Percentiles rank a stretch among this genome's conserved stretches.
Conservation (phyloP, 1,140 invertebrate species). For the Diploscapter pachys region DNA sequence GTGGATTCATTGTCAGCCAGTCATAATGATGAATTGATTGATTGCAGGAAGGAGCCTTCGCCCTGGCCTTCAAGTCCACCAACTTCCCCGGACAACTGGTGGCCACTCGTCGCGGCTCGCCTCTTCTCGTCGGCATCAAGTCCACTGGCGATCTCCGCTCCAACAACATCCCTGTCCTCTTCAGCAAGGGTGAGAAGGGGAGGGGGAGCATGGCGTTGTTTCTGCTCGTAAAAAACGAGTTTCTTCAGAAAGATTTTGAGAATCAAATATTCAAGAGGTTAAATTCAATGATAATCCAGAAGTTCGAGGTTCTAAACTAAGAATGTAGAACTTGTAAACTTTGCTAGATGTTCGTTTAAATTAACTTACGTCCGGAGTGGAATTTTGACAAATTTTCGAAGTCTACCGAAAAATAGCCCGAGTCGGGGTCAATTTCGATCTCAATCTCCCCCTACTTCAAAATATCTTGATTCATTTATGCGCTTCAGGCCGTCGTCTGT, state of each 20-base stretch:
- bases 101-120: slow-evolving; percentile 88
- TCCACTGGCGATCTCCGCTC: slow-evolving; percentile 84
- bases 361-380: slow-evolving; percentile 47
- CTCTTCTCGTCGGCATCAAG: slow-evolving; percentile 93
- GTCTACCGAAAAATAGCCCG: slow-evolving; percentile 2
- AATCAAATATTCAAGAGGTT: slow-evolving; percentile 33
- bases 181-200: slow-evolving; percentile 77
- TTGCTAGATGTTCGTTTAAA: background rate
- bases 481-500: no score
- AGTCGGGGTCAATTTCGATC: background rate
- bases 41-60: slow-evolving; percentile 92
- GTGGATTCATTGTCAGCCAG: no score
- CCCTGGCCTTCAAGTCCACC: slow-evolving; percentile 90
- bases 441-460: no score
- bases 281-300: background rate
- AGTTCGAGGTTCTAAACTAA: background rate
- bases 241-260: no score
- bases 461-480: no score
- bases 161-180: slow-evolving; percentile 95
- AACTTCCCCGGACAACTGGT: slow-evolving; percentile 95
- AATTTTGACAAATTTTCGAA: slow-evolving; percentile 47
- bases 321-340: background rate
- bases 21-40: slow-evolving; percentile 2
- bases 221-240: no score
- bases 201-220: no score